phyloP scores from a whole-genome alignment of 92 coral and sea anemone species.

The Micromussa lordhowensis region DNA sequence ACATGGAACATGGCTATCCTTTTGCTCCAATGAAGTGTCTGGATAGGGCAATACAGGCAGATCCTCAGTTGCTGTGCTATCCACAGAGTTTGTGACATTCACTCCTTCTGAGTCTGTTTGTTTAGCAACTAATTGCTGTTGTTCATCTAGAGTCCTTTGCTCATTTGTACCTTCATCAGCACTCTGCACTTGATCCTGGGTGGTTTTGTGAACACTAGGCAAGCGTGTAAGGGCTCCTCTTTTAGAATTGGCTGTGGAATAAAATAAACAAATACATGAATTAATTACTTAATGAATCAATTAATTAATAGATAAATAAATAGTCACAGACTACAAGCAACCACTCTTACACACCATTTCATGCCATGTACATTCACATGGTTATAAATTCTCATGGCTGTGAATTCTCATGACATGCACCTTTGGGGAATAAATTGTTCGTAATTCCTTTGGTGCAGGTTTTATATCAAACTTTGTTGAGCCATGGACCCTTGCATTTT shows the following conservation, averaged over 20 bases:
- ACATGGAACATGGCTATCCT: not conserved
- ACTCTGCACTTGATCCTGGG: conserved; percentile 6
- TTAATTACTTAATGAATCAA: too few species aligned
- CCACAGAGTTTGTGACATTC: not conserved
- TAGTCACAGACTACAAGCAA: too few species aligned
- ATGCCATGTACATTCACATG: too few species aligned
- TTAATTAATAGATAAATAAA: too few species aligned
- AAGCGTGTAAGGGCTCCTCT: conserved; percentile 63
- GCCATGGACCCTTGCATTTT: too few species aligned
- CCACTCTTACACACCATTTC: too few species aligned
- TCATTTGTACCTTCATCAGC: conserved; percentile 12
- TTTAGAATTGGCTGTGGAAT: conserved; percentile 47
- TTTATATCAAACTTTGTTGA: too few species aligned
- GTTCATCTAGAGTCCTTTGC: not conserved
- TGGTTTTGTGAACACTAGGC: conserved; percentile 67
- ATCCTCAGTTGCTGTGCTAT: not conserved
- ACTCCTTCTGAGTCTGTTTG: conserved; percentile 16
- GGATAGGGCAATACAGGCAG: not conserved
- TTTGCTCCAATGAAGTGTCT: not conserved
- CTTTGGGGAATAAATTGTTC: too few species aligned
- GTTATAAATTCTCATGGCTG: too few species aligned
- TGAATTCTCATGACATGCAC: too few species aligned
- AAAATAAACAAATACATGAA: not conserved
- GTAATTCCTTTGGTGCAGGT: too few species aligned
- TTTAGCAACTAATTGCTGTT: not conserved